Conservation (phyloP, 1,140 invertebrate species). For the Megalonaias nervosa region DNA sequence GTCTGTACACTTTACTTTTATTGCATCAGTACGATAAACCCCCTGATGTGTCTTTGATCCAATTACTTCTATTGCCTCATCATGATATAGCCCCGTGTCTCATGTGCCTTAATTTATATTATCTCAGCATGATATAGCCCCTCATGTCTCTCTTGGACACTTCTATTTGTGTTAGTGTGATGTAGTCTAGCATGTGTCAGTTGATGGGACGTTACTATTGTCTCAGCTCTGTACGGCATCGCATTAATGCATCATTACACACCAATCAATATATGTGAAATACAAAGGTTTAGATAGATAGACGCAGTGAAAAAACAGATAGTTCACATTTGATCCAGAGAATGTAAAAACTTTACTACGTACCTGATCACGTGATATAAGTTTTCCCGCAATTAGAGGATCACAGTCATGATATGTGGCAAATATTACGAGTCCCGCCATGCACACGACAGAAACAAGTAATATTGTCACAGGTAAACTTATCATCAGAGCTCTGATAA, state of each 20-base stretch:
- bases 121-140: no score
- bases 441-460: slow-evolving; percentile 79
- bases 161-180: no score
- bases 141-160: no score
- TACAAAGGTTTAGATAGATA: no score
- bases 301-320: background rate
- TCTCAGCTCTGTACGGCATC: background rate
- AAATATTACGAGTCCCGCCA: slow-evolving; percentile 82
- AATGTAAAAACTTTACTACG: background rate
- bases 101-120: no score
- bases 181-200: no score
- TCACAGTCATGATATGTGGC: slow-evolving; percentile 65
- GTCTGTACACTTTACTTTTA: no score
- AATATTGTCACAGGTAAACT: slow-evolving; percentile 79
- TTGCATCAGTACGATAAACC: no score
- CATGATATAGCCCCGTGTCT: no score
- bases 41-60: no score
- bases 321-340: background rate
- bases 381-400: slow-evolving; percentile 52
- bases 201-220: background rate
- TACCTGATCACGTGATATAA: slow-evolving; percentile 73
- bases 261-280: background rate
- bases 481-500: slow-evolving; percentile 78
- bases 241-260: background rate
- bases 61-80: no score